Conservation (phyloP, 2,888 invertebrate genomes). For the Dascillus cervinus region DNA sequence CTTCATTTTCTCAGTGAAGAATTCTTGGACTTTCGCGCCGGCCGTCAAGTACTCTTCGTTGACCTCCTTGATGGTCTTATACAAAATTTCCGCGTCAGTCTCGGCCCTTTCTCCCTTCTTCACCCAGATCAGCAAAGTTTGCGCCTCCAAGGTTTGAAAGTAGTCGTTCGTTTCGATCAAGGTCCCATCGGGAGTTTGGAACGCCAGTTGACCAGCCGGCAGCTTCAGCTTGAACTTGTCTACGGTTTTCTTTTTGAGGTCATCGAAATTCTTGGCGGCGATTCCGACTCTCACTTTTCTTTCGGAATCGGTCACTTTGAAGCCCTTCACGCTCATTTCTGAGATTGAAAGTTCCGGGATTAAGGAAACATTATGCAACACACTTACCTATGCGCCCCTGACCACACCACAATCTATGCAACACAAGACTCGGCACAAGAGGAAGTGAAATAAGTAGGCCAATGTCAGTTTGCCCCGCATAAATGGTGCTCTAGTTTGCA, state of each 20-base stretch:
- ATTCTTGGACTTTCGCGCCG: constrained; percentile 64
- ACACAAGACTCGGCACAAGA: too few species aligned
- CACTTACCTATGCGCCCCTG: too few species aligned
- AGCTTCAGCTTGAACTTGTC: constrained; percentile 46
- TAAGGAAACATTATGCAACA: too few species aligned
- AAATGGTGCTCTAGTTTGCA: not conserved
- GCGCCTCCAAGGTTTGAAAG: constrained; percentile 63
- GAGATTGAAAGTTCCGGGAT: too few species aligned
- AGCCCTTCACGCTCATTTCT: constrained; percentile 51
- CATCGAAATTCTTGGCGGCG: constrained; percentile 57
- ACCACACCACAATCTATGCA: too few species aligned
- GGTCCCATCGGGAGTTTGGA: constrained; percentile 55
- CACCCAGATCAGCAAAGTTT: constrained; percentile 61
- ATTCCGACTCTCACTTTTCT: constrained; percentile 63
- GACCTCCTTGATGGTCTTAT: constrained; percentile 59
- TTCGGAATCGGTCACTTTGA: constrained; percentile 63
- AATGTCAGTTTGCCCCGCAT: constrained; percentile 32
- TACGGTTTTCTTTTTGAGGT: constrained; percentile 61
- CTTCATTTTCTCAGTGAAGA: constrained; percentile 62
- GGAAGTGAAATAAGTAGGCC: constrained; percentile 31
- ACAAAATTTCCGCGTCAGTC: constrained; percentile 61
- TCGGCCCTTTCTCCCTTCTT: constrained; percentile 37
- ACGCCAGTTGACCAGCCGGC: constrained; percentile 27
- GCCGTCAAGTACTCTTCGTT: constrained; percentile 62
- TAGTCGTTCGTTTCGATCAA: constrained; percentile 70